These are phyloP conservation scores for Sebastes paucispinis DNA, from an alignment of 2,797 vertebrate genomes.

Conservation along the genomic window DNA sequence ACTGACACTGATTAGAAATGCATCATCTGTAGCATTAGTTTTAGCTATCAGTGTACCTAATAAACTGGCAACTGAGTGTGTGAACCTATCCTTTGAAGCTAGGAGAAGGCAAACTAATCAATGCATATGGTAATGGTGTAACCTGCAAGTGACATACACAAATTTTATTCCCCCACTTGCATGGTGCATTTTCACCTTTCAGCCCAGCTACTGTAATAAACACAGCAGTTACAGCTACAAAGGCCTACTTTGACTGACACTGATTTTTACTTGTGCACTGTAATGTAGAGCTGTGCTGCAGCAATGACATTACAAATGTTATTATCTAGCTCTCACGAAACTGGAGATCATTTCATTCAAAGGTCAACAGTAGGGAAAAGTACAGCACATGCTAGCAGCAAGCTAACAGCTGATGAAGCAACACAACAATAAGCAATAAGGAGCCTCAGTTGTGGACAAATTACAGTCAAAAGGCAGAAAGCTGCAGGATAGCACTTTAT, in stretches of 20 bases:
- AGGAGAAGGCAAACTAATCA: no score
- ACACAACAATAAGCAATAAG: background rate
- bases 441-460: background rate
- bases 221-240: no score
- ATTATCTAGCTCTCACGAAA: background rate
- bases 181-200: no score
- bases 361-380: background rate
- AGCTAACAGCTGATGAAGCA: constrained; percentile 64
- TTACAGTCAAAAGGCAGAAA: background rate
- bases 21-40: no score
- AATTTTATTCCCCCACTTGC: no score
- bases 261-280: background rate
- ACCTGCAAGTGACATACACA: no score
- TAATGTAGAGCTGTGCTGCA: background rate
- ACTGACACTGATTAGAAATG: background rate
- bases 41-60: no score
- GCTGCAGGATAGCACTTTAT: background rate
- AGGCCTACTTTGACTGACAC: no score
- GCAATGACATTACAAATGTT: background rate
- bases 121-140: no score
- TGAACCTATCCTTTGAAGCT: no score
- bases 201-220: no score
- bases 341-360: background rate
- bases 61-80: no score
- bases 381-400: constrained; percentile 34